Base-by-base conservation (phyloP, 92 coral and sea anemone genomes). In the Pocillopora meandrina region DNA sequence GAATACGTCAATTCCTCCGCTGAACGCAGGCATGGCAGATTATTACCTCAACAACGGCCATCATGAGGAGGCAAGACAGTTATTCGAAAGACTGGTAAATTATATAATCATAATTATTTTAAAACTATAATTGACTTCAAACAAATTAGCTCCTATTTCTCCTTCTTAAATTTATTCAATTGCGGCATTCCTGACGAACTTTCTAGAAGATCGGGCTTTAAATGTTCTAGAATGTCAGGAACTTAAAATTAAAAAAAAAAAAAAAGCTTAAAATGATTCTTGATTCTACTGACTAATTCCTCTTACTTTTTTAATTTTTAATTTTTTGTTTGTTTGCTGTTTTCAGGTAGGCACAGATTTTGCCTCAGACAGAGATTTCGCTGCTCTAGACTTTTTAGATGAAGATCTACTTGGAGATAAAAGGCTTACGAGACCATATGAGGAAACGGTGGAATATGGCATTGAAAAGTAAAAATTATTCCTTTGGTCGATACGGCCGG, bases 371-470 rank as follows among this genome's bases (percentile, higher is more conserved):
- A 91, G 98, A 56, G 98, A 95, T 75, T 91, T 93, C 58, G 98
- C 97, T 23, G 98, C 98, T 1, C 82, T 95, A 20, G 98, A 95
- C 76, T 95, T 76, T 75, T 85, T 95, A 42, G 98, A 95, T 79
- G 52, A 87, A 31, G 92, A 93, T 55, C 82, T 95, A 62, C 90
- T 91, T 63, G 87, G 91, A 65, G 88, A 87, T 65, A 83, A 90
- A 17, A 79, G 89, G 66, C 95, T 94, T 12, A 71, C 65, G 61
- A 82, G 98, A 65, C 92, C 93, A 35, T 91, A 85, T 65, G 91
- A 91, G 62, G 92, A 95, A 65, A 95, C 93, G 10, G 79, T 90
- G 56, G 91, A 89, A 20, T 90, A 89, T 73, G 98, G 92, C 6
- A 83, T 95, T 58, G 92, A 93, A 89, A 95, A 84, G 98, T 95